phyloP scores from a whole-genome alignment of 2,113 vertebrate genomes.

The Apistogramma diplotaenia region DNA sequence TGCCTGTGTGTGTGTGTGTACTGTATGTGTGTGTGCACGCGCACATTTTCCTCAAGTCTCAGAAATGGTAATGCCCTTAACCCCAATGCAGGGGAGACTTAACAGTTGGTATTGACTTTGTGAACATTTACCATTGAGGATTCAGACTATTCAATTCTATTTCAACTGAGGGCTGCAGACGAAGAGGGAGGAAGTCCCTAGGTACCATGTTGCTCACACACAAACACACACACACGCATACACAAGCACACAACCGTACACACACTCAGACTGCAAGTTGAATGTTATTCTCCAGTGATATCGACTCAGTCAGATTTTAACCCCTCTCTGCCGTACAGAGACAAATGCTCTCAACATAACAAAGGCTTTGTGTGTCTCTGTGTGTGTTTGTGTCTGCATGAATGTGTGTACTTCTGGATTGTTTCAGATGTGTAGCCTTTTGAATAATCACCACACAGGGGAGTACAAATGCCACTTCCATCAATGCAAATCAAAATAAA shows the following conservation, averaged over 20 bases:
- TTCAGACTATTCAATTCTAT: slow-evolving; percentile 77
- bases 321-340: slow-evolving; percentile 69
- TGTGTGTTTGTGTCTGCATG: slow-evolving; percentile 49
- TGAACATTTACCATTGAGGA: slow-evolving; percentile 72
- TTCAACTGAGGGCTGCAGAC: slow-evolving; percentile 73
- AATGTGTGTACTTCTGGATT: slow-evolving; percentile 23
- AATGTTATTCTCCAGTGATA: slow-evolving; percentile 74
- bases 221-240: slow-evolving; percentile 49
- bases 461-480: slow-evolving; percentile 39
- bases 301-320: slow-evolving; percentile 76
- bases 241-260: slow-evolving; percentile 29
- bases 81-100: slow-evolving; percentile 66
- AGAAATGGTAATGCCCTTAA: slow-evolving; percentile 75
- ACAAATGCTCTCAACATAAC: slow-evolving; percentile 75
- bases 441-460: slow-evolving; percentile 48
- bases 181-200: slow-evolving; percentile 70
- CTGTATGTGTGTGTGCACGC: slow-evolving; percentile 23
- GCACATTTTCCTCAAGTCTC: slow-evolving; percentile 52
- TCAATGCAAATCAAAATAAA: slow-evolving; percentile 46
- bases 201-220: slow-evolving; percentile 60
- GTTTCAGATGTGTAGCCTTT: slow-evolving; percentile 35
- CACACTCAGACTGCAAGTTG: slow-evolving; percentile 54
- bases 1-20: slow-evolving; percentile 36
- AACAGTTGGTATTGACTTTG: slow-evolving; percentile 73
- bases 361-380: slow-evolving; percentile 64